Conservation (phyloP, 2,888 invertebrate genomes). For the Rotaria macrura region DNA sequence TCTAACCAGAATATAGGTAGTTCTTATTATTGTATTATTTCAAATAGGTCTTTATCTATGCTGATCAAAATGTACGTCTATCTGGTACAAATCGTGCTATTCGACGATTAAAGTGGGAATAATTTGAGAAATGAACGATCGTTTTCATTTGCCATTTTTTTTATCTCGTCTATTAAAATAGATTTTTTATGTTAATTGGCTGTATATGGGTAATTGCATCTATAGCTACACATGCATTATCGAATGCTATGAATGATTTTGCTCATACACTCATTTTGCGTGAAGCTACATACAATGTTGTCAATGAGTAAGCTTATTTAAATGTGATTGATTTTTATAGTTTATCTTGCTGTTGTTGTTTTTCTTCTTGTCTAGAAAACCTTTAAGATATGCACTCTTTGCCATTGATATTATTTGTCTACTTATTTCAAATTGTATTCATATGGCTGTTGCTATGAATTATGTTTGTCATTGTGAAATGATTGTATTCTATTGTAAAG, state of each 20-base stretch:
- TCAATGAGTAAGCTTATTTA: neutral
- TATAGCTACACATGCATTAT: neutral
- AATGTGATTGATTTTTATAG: neutral
- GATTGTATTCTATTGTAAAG: constrained; percentile 45
- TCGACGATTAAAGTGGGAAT: constrained; percentile 17
- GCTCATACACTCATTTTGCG: neutral
- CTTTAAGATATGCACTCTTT: constrained; percentile 40
- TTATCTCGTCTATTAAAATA: too few species aligned
- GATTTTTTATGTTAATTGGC: neutral
- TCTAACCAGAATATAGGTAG: neutral
- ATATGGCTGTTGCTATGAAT: constrained; percentile 47
- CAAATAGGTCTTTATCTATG: constrained; percentile 2
- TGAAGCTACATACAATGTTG: neutral
- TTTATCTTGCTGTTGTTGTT: neutral
- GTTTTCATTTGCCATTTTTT: too few species aligned
- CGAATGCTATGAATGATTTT: neutral
- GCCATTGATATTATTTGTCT: constrained; percentile 42
- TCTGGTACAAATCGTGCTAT: neutral
- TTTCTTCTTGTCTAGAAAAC: neutral
- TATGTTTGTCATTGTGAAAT: constrained; percentile 49
- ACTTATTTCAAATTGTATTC: constrained; percentile 44
- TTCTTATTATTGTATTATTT: neutral
- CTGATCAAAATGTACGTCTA: constrained; percentile 5
- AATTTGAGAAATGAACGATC: too few species aligned
- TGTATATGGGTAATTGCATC: neutral